Evolutionary conservation across 2,113 vertebrate genomes (phyloP), one percentile per base, ranked within the genome.

Genomic region (Rhodinocichla rosea): DNA sequence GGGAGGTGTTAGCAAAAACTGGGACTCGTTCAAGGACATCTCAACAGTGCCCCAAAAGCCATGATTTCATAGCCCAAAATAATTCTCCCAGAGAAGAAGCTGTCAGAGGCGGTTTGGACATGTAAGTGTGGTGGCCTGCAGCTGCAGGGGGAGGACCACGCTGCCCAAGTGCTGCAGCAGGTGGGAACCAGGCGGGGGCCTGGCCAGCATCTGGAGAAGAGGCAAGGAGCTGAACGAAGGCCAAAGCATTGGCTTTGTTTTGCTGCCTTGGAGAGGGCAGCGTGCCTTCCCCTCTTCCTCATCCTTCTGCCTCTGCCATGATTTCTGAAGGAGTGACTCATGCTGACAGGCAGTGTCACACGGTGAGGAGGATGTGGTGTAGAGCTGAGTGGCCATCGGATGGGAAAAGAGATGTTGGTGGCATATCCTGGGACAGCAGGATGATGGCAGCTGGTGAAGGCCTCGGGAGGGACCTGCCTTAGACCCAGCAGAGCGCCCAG

Each of bases 11-110:
- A 95, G 89, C 44, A 78, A 89, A 84, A 84, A 50, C 89, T 96
- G 95, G 89, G 91, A 82, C 81, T 92, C 2, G 0, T 96, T 96
- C 91, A 97, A 97, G 89, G 89, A 94, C 93, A 53, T 94, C 92
- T 92, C 91, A 94, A n/a, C 80, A 84, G 91, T 95, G 95, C n/a
- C 94, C 87, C 44, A 81, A 92, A 87, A 87, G 69, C 83, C 74
- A 30, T 94, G 94, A 95, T 82, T 92, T 95, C 91, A 87, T 79
- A 89, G 73, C 90, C 77, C n/a, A 49, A 94, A 95, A 94, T 91
- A 94, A 94, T 88, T 83, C 85, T 92, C 76, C 30, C 45, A 86
- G 64, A 86, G 68, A 90, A 94, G 92, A 83, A 63, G 92, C 95
- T 84, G 92, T 92, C 80, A 69, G 83, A 88, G 55, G 92, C n/a